These are phyloP conservation scores for Acleris laterana DNA, from an alignment of 2,888 invertebrate genomes.

Conservation along the genomic window DNA sequence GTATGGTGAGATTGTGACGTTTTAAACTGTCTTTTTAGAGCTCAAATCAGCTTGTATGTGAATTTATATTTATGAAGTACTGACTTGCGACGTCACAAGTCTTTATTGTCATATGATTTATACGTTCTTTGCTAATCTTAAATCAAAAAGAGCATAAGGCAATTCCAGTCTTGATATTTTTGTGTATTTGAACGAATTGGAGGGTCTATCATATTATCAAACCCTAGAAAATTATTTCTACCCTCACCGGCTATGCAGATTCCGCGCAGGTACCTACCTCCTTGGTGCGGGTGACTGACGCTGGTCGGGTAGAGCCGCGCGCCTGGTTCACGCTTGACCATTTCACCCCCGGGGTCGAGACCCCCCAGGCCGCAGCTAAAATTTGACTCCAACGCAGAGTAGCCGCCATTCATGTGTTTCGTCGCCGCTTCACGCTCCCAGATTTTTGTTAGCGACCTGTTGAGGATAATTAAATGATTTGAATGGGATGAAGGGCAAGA, in stretches of 20 bases:
- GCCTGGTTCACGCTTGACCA: constrained; percentile 74
- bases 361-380: constrained; percentile 88
- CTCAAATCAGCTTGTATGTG: too few species aligned
- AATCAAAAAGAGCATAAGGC: too few species aligned
- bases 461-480: neutral
- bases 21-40: too few species aligned
- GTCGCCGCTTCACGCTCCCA: constrained; percentile 91
- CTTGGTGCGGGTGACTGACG: constrained; percentile 71
- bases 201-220: too few species aligned
- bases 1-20: constrained; percentile 11
- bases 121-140: too few species aligned
- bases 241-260: neutral
- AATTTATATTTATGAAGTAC: too few species aligned
- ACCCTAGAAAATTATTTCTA: too few species aligned
- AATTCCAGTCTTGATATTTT: too few species aligned
- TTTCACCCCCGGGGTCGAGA: constrained; percentile 86
- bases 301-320: constrained; percentile 65
- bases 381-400: constrained; percentile 82
- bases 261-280: constrained; percentile 50
- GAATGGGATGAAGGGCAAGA: too few species aligned
- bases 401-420: constrained; percentile 80
- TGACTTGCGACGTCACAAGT: too few species aligned
- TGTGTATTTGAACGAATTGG: too few species aligned
- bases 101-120: too few species aligned
- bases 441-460: constrained; percentile 89